Percentiles rank a stretch among this genome's conserved stretches.
These are phyloP conservation scores for Caenorhabditis latens DNA, from an alignment of 1,140 invertebrate genomes.

Conservation along the genomic window DNA sequence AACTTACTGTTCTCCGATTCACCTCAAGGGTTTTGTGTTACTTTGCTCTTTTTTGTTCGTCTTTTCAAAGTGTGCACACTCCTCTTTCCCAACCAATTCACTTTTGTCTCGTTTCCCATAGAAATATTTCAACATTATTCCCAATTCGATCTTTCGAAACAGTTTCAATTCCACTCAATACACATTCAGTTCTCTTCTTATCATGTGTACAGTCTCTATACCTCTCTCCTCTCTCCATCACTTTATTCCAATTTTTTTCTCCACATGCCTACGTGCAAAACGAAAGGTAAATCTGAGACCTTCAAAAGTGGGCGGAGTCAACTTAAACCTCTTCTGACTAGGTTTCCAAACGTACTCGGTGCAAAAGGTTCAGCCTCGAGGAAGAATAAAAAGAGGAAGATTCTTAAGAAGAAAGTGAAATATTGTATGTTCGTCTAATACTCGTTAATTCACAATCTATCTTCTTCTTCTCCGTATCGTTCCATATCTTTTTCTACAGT, in stretches of 20 bases:
- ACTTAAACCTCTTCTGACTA: constrained; percentile 3
- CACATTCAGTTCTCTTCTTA: neutral
- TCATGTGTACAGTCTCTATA: constrained; percentile 5
- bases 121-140: neutral
- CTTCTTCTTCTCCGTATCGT: neutral
- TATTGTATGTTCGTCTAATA: constrained; percentile 42
- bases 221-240: neutral
- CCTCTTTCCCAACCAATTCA: too few relatives aligned
- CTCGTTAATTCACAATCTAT: constrained; percentile 27
- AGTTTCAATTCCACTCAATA: neutral
- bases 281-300: neutral
- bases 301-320: constrained; percentile 15
- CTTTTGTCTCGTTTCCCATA: neutral
- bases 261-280: neutral
- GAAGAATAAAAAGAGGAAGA: neutral
- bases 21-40: too few relatives aligned
- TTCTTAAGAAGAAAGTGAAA: neutral
- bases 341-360: constrained; percentile 42
- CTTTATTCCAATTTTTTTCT: neutral
- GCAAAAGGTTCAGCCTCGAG: constrained; percentile 35
- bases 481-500: constrained; percentile 5
- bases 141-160: neutral
- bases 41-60: too few relatives aligned
- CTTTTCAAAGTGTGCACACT: too few relatives aligned
- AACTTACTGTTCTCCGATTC: too few relatives aligned